Percentiles rank a stretch among this genome's conserved stretches.
These are phyloP conservation scores for Avahi laniger DNA, from an alignment of 2,797 vertebrate species.

Conservation along the genomic window DNA sequence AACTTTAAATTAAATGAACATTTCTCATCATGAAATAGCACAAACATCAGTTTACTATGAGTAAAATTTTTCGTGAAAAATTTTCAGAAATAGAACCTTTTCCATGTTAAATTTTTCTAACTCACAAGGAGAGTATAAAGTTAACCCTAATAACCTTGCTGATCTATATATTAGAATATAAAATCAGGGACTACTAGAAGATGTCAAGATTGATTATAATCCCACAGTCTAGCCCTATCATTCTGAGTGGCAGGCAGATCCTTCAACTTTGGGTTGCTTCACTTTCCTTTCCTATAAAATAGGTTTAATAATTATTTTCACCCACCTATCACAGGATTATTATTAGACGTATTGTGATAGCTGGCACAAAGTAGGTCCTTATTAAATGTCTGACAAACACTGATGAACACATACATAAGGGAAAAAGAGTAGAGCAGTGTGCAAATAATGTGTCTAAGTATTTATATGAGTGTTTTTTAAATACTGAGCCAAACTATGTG, in stretches of 20 bases:
- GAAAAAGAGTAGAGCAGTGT: not conserved
- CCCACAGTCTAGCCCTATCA: not conserved
- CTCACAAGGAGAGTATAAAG: not conserved
- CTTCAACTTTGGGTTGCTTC: not conserved
- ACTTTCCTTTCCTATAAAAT: not conserved
- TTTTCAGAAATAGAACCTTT: not conserved
- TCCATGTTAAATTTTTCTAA: not conserved
- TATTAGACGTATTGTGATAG: not conserved
- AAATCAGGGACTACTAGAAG: not conserved
- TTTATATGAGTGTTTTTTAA: not conserved
- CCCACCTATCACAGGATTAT: not conserved
- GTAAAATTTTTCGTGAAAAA: not conserved
- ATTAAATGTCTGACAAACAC: not conserved
- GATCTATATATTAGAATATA: not conserved
- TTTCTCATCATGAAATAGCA: not conserved
- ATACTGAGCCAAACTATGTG: not conserved
- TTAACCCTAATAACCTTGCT: not conserved
- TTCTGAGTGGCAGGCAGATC: not conserved
- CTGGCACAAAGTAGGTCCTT: not conserved
- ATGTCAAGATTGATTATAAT: constrained; percentile 4
- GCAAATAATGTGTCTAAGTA: not conserved
- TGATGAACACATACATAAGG: not conserved
- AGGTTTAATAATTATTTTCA: not conserved
- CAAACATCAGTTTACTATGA: not conserved
- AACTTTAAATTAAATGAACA: not conserved